These are phyloP conservation scores for Cryptotis parvus DNA, from an alignment of 2,113 vertebrate species.

Conservation along the genomic window DNA sequence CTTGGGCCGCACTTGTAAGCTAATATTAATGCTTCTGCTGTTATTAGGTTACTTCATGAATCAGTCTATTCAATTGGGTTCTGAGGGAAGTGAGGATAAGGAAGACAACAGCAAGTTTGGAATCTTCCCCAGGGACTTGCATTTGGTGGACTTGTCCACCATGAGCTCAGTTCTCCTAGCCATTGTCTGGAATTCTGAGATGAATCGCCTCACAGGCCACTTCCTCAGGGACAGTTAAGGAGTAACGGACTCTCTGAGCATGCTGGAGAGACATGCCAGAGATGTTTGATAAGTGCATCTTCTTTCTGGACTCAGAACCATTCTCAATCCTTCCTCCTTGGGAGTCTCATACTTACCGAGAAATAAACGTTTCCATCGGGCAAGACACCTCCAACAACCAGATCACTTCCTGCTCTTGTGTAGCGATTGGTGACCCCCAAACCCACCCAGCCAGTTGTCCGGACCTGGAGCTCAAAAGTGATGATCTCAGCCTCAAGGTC, in stretches of 20 bases:
- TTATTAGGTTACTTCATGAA: neutral
- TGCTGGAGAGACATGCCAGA: too few relatives aligned
- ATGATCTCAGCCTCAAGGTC: conserved; percentile 82
- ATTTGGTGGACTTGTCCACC: neutral
- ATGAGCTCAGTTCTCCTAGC: neutral
- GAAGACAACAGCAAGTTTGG: neutral
- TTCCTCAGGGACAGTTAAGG: neutral
- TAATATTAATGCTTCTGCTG: too few relatives aligned
- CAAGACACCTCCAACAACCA: conserved; percentile 87
- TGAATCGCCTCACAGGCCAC: neutral
- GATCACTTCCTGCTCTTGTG: conserved; percentile 85
- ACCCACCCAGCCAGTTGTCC: conserved; percentile 88
- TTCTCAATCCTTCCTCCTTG: neutral
- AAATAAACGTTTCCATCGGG: conserved; percentile 85
- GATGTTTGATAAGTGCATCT: neutral
- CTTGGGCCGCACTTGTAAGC: neutral
- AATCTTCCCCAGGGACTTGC: neutral
- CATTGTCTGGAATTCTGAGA: neutral
- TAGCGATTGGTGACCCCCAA: conserved; percentile 87
- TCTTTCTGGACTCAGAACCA: neutral
- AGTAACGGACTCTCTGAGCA: neutral
- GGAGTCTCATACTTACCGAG: conserved; percentile 80
- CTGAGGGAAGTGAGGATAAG: neutral
- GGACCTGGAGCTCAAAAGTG: conserved; percentile 86
- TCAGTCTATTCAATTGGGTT: neutral